Base-by-base conservation (phyloP, 1,140 invertebrate genomes). In the Eupeodes corollae region DNA sequence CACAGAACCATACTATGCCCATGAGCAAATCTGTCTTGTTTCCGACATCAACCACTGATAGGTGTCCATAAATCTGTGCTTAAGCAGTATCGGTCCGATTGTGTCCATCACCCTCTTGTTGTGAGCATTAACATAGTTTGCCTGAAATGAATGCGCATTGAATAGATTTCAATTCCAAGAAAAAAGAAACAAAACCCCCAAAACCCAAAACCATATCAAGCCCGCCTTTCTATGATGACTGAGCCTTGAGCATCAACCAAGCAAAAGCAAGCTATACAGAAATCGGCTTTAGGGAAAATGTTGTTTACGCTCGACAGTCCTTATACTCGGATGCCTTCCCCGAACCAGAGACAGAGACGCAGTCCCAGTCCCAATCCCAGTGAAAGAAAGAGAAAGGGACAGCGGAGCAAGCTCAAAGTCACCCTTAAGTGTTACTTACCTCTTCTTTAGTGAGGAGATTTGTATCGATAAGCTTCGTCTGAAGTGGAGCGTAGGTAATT, bases 401-500 rank as follows among this genome's bases (percentile, higher is more conserved):
- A 40, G 15, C 12, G 6, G 13, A 41, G 13, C 5, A 6, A 41
- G 16, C 19, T 12, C 11, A 41, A 21, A 41, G 16, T 14, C 11
- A n/a, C 6, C 10, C 15, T 26, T 32, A 12, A 13, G 16, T 40
- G 53, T 71, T 83, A 83, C 32, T 72, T 61, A 37, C 88, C 79
- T 84, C 91, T 56, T 79, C 69, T 40, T 80, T 70, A 16, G 80
- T 85, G 1, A 98, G 74, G 52, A 96, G 61, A 9, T 75, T 70
- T 9, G 80, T 67, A 51, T 85, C 75, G 35, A 98, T 74, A 63
- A 95, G 73, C 52, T 84, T 87, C 1, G 73, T 84, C 68, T 95
- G 91, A 59, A 96, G 91, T 6, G 94, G 94, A 2, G 86, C 88
- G 42, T 94, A 67, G 1, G 93, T 94, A 31, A 98, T 77, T 0